A percentile compares a stretch with the other conserved stretches of the same genome.
phyloP scores from a whole-genome alignment of 2,888 invertebrate species.

The Artemia sinica region DNA sequence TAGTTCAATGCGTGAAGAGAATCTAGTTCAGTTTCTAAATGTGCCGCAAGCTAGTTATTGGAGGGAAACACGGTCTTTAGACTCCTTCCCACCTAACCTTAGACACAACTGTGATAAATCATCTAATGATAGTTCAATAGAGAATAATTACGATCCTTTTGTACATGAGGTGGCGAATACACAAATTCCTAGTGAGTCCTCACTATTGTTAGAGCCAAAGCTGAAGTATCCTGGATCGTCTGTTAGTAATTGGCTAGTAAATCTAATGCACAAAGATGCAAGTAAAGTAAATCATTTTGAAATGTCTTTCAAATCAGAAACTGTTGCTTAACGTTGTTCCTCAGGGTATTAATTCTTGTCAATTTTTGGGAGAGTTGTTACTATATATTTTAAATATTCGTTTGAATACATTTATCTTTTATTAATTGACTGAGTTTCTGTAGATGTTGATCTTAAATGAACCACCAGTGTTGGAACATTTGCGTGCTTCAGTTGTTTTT shows the following conservation, averaged over 20 bases:
- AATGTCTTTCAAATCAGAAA: constrained; percentile 14
- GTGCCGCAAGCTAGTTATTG: constrained; percentile 18
- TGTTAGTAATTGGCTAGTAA: constrained; percentile 7
- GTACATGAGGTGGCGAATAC: neutral
- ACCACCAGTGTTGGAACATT: too few relatives aligned
- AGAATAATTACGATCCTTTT: neutral
- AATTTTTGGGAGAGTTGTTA: neutral
- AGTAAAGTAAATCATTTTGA: neutral
- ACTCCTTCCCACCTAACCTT: constrained; percentile 19
- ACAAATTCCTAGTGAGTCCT: neutral
- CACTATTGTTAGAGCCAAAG: neutral
- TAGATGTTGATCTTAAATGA: too few relatives aligned
- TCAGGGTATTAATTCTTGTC: constrained; percentile 1
- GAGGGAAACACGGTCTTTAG: constrained; percentile 20
- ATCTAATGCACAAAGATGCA: neutral
- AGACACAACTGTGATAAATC: constrained; percentile 11
- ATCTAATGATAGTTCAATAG: neutral
- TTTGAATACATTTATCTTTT: too few relatives aligned
- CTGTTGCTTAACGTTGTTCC: constrained; percentile 5
- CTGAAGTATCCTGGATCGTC: neutral
- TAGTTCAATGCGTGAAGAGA: constrained; percentile 1
- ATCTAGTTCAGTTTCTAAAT: constrained; percentile 16
- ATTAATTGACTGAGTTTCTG: too few relatives aligned
- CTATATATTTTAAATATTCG: too few relatives aligned
- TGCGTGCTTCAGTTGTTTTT: too few relatives aligned